Percentiles rank a stretch among this genome's conserved stretches.
phyloP scores from a whole-genome alignment of 2,888 invertebrate species.

The Bedellia somnulentella region DNA sequence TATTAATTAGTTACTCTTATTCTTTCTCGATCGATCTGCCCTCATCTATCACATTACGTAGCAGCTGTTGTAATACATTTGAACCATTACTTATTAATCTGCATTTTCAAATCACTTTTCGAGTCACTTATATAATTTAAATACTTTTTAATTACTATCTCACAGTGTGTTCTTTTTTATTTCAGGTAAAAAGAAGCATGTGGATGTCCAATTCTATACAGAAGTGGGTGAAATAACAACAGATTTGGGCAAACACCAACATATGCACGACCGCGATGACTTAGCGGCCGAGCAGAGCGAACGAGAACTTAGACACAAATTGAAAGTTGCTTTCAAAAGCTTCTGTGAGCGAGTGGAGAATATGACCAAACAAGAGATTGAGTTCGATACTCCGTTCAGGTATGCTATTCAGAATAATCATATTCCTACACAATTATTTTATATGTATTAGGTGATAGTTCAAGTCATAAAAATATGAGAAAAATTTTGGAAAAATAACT shows the following conservation, averaged over 20 bases:
- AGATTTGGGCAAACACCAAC: conserved; percentile 98
- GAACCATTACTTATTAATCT: too few relatives aligned
- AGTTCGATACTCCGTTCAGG: conserved; percentile 97
- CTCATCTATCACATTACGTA: too few relatives aligned
- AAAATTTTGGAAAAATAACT: too few relatives aligned
- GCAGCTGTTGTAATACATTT: too few relatives aligned
- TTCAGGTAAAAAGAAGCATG: conserved; percentile 93
- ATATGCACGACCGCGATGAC: conserved; percentile 99
- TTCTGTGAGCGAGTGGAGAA: conserved; percentile 97
- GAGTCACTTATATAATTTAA: too few relatives aligned
- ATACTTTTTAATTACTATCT: too few relatives aligned
- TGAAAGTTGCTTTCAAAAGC: conserved; percentile 97
- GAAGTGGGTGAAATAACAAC: conserved; percentile 99
- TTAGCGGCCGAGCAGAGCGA: conserved; percentile 98
- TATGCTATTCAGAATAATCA: conserved; percentile 10
- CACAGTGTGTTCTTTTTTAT: too few relatives aligned
- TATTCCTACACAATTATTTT: too few relatives aligned
- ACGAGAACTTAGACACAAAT: conserved; percentile 90
- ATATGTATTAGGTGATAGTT: too few relatives aligned
- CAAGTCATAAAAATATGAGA: too few relatives aligned
- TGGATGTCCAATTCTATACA: conserved; percentile 99
- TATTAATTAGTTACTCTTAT: conserved; percentile 2
- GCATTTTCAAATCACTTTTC: too few relatives aligned
- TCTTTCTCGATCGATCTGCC: not conserved
- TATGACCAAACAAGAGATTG: conserved; percentile 95